phyloP scores from a whole-genome alignment of 2,888 invertebrate species.

The Danaus chrysippus region DNA sequence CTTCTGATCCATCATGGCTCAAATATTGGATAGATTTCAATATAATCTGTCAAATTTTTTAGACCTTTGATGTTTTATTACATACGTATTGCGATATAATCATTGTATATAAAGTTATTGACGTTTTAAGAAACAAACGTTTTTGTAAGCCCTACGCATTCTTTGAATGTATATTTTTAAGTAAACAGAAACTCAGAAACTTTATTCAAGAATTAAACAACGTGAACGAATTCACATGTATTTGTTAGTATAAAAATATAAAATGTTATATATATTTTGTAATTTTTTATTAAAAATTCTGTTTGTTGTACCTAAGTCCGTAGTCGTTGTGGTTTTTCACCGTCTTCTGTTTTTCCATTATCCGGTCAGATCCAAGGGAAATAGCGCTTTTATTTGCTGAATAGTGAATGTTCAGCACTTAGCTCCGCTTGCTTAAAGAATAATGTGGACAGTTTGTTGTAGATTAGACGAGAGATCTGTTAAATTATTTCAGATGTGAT shows the following conservation, averaged over 20 bases:
- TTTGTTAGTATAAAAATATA: too few relatives aligned
- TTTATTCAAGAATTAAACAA: too few relatives aligned
- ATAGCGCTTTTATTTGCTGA: constrained; percentile 72
- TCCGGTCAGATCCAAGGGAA: constrained; percentile 64
- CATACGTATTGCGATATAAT: too few relatives aligned
- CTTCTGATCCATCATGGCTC: too few relatives aligned
- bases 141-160: too few relatives aligned
- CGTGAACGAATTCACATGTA: too few relatives aligned
- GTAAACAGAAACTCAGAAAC: not conserved
- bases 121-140: too few relatives aligned
- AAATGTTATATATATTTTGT: too few relatives aligned
- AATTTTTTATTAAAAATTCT: not conserved
- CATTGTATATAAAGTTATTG: too few relatives aligned
- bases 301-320: constrained; percentile 26
- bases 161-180: not conserved
- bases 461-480: constrained; percentile 41
- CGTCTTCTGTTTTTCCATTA: constrained; percentile 72
- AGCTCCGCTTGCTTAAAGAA: constrained; percentile 63
- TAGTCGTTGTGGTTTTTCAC: constrained; percentile 36
- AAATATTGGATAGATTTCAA: too few relatives aligned
- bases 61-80: too few relatives aligned
- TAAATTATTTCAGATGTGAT: constrained; percentile 1
- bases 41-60: too few relatives aligned
- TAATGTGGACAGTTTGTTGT: constrained; percentile 66
- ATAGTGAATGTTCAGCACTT: constrained; percentile 70